Conservation (phyloP, 2,888 invertebrate species). For the Drosophila paramelanica region DNA sequence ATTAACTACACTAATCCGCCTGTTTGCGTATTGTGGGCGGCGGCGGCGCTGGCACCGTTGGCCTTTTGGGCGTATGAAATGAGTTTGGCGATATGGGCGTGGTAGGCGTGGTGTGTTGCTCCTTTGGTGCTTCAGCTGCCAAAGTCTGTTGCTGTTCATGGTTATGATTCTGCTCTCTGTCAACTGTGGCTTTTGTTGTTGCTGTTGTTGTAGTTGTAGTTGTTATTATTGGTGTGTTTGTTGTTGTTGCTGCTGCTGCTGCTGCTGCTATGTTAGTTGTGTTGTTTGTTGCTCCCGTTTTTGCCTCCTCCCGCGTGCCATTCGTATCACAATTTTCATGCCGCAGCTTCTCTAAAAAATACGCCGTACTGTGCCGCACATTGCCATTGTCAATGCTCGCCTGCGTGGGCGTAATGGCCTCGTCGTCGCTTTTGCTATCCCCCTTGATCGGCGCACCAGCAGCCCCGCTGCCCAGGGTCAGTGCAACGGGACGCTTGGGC, state of each 20-base stretch:
- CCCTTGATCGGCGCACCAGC: conserved; percentile 28
- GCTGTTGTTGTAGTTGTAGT: conserved; percentile 18
- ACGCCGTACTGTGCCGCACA: conserved; percentile 69
- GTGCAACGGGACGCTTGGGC: conserved; percentile 89
- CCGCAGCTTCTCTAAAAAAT: conserved; percentile 72
- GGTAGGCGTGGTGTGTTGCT: conserved; percentile 58
- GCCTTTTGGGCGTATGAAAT: conserved; percentile 81
- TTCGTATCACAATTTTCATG: conserved; percentile 76
- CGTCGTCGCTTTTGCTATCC: conserved; percentile 78
- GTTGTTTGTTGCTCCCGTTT: conserved; percentile 4
- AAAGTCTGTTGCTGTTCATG: conserved; percentile 53
- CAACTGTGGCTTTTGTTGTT: conserved; percentile 3
- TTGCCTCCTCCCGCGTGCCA: conserved; percentile 47
- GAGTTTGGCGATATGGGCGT: conserved; percentile 81
- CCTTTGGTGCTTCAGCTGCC: conserved; percentile 25
- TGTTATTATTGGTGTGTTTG: not conserved
- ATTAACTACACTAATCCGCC: conserved; percentile 56
- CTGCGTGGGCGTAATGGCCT: conserved; percentile 69
- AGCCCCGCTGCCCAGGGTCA: conserved; percentile 43
- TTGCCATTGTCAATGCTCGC: conserved; percentile 71
- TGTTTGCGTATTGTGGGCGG: conserved; percentile 80
- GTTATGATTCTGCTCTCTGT: conserved; percentile 59
- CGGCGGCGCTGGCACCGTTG: conserved; percentile 83
- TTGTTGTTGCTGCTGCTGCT: conserved; percentile 3
- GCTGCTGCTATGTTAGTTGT: conserved; percentile 10